These are phyloP conservation scores for Xiphophorus hellerii DNA, from an alignment of 2,113 vertebrate genomes.

Conservation along the genomic window DNA sequence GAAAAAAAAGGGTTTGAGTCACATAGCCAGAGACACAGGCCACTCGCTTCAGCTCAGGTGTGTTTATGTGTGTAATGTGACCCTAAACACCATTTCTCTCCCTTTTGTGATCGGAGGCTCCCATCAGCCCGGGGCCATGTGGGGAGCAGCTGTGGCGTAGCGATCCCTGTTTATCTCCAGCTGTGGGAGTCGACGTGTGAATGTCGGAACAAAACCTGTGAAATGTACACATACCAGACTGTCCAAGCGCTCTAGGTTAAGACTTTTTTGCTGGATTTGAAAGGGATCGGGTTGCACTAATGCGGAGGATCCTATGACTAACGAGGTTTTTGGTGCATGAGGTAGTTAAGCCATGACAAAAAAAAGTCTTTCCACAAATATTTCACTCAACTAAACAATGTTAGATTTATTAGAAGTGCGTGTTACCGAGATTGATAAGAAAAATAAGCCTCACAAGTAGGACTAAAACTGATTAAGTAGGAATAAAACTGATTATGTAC, in stretches of 20 bases:
- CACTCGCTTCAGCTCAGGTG: constrained; percentile 45
- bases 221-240: constrained; percentile 28
- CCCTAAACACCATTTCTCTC: constrained; percentile 49
- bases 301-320: neutral
- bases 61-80: constrained; percentile 60
- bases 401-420: neutral
- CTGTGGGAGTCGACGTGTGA: constrained; percentile 35
- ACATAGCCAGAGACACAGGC: constrained; percentile 29
- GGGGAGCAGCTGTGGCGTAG: constrained; percentile 23
- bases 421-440: neutral
- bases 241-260: neutral
- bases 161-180: constrained; percentile 45
- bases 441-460: neutral
- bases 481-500: neutral
- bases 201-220: constrained; percentile 23
- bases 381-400: neutral
- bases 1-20: constrained; percentile 31
- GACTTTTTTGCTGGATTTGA: neutral
- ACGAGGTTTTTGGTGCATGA: neutral
- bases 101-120: constrained; percentile 41
- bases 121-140: constrained; percentile 49
- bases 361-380: no score
- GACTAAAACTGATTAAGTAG: neutral
- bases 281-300: neutral
- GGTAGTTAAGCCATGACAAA: neutral